Percentiles rank a stretch among this genome's conserved stretches.
These are phyloP conservation scores for Aporrectodea caliginosa DNA, from an alignment of 1,140 invertebrate genomes.

Conservation along the genomic window DNA sequence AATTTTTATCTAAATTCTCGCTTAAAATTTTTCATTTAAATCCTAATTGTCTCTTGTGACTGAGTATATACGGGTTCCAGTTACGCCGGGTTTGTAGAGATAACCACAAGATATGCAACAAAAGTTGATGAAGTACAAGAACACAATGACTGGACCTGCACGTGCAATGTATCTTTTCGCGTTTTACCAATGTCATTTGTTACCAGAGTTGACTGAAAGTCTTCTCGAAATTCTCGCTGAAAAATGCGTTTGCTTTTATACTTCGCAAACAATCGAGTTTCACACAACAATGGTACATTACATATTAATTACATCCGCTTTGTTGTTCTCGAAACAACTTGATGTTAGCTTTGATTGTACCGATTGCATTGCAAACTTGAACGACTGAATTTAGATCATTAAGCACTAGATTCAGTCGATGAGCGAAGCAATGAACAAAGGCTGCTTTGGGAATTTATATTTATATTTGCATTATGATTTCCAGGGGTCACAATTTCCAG, in stretches of 20 bases:
- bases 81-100: not conserved
- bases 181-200: too few relatives aligned
- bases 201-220: not conserved
- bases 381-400: constrained; percentile 6
- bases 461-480: too few relatives aligned
- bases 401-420: constrained; percentile 13
- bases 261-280: not conserved
- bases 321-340: constrained; percentile 15
- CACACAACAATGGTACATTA: constrained; percentile 19
- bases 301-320: not conserved
- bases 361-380: not conserved
- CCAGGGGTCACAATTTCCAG: too few relatives aligned
- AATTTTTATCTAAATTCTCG: too few relatives aligned
- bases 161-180: not conserved
- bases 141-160: too few relatives aligned
- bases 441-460: constrained; percentile 21
- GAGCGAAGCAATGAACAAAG: constrained; percentile 5
- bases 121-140: not conserved
- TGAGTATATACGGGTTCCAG: not conserved
- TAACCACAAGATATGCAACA: not conserved
- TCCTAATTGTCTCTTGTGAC: too few relatives aligned
- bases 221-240: not conserved
- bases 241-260: not conserved
- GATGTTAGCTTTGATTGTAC: not conserved
- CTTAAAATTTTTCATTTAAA: too few relatives aligned